Conservation (phyloP, 2,113 vertebrate genomes). For the Oreotragus oreotragus region DNA sequence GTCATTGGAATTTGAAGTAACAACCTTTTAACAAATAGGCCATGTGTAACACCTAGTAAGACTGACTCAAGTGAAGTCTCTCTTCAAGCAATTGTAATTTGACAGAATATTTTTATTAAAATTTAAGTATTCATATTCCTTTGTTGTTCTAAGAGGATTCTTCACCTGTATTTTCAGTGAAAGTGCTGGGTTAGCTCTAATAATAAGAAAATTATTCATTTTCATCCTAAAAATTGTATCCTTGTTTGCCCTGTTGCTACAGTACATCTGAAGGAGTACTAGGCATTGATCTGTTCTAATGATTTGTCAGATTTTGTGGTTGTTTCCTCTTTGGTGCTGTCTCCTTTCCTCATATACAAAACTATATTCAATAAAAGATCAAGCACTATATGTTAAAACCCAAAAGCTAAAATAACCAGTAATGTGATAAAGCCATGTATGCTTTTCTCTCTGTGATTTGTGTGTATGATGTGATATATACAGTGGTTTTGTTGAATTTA, state of each 20-base stretch:
- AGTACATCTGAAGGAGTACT: not conserved
- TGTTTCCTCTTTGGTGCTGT: not conserved
- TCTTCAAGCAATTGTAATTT: not conserved
- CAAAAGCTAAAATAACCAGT: not conserved
- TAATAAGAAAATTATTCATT: not conserved
- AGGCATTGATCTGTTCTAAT: not conserved
- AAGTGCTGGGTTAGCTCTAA: not conserved
- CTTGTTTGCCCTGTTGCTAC: not conserved
- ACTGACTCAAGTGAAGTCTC: not conserved
- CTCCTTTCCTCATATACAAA: not conserved
- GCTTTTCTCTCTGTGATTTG: not conserved
- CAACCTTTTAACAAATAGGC: not conserved
- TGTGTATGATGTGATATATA: not conserved
- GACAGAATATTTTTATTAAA: constrained; percentile 29
- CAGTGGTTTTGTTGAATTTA: not conserved
- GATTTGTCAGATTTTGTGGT: not conserved
- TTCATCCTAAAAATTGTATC: not conserved
- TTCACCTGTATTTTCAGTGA: not conserved
- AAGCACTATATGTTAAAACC: not conserved
- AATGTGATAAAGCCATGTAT: not conserved
- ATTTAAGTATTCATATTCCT: not conserved
- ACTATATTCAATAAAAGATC: not conserved
- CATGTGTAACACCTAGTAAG: not conserved
- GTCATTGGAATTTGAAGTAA: not conserved
- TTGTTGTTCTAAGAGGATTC: not conserved